Base-by-base conservation (phyloP, 2,888 invertebrate genomes). In the Platypus cylindrus region DNA sequence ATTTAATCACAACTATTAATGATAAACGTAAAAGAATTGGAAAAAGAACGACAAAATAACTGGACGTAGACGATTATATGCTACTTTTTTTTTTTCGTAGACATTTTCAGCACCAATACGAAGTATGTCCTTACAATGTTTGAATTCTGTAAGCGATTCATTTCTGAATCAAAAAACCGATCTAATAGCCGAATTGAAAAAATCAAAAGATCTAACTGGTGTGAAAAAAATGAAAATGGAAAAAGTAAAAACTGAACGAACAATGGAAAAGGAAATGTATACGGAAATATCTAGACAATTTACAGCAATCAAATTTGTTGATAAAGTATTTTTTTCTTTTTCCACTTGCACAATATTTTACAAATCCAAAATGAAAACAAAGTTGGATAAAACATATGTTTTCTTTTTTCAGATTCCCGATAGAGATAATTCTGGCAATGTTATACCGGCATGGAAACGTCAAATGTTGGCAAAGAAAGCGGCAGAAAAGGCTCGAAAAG, bases 391-490 rank as follows among this genome's bases (percentile, higher is more conserved):
- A n/a, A n/a, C n/a, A n/a, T n/a, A n/a, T n/a, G n/a, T n/a, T 14
- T 27, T 29, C 9, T 25, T 59, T 60, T 63, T 61, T 27, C 68
- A 90, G 83, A 79, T 93, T 47, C 90, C 91, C 7, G 87, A 87
- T 55, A 78, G 78, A 43, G 93, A 93, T 59, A 76, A 78, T 32
- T 78, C 84, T 5, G 93, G 93, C 1, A 86, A 85, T 55, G 69
- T 78, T 25, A 89, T 94, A 52, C 94, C 94, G 9, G 82, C 81
- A 15, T 94, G 94, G 94, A 93, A 93, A 59, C 67, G 91, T 8
- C 91, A 93, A 62, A 90, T 94, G 86, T 60, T 93, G 59, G 94
- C 94, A 2, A 79, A 89, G 52, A 85, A 93, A 58, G 86, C 90
- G 0, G 93, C 94, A 0, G 93, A 94, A 60, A 81, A 86, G 48